Percentiles rank a stretch among this genome's conserved stretches.
Conservation (phyloP, 2,888 invertebrate genomes). For the Urechis unicinctus region DNA sequence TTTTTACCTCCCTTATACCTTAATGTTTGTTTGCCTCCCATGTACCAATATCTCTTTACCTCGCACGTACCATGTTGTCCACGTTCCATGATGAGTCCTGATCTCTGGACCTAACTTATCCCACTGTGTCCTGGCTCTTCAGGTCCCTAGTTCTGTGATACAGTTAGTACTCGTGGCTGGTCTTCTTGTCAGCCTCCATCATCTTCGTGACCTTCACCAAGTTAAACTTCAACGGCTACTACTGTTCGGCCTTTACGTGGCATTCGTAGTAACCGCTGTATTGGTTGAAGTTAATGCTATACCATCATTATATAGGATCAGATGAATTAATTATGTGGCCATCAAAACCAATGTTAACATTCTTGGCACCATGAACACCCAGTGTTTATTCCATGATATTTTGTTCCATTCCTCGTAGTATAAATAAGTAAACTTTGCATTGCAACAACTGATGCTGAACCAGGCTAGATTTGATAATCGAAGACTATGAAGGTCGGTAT, state of each 20-base stretch:
- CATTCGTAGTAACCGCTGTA: slow-evolving; percentile 54
- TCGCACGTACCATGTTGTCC: no score
- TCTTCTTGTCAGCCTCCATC: slow-evolving; percentile 31
- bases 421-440: no score
- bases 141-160: slow-evolving; percentile 12
- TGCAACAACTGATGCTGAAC: no score
- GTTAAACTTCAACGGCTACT: slow-evolving; percentile 53
- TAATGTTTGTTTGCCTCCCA: background rate
- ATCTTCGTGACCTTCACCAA: slow-evolving; percentile 52
- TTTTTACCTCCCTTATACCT: background rate
- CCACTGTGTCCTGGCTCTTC: background rate
- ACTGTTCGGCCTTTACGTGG: slow-evolving; percentile 54
- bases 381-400: background rate
- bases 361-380: background rate
- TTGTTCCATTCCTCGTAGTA: background rate
- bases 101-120: no score
- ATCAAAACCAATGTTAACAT: background rate
- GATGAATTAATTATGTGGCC: background rate
- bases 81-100: no score
- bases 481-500: no score
- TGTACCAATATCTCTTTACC: background rate
- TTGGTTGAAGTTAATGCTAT: slow-evolving; percentile 52
- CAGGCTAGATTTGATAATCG: background rate
- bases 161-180: slow-evolving; percentile 13
- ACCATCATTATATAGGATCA: background rate